phyloP scores from a whole-genome alignment of 1,140 invertebrate species.

The Campoletis sonorensis region DNA sequence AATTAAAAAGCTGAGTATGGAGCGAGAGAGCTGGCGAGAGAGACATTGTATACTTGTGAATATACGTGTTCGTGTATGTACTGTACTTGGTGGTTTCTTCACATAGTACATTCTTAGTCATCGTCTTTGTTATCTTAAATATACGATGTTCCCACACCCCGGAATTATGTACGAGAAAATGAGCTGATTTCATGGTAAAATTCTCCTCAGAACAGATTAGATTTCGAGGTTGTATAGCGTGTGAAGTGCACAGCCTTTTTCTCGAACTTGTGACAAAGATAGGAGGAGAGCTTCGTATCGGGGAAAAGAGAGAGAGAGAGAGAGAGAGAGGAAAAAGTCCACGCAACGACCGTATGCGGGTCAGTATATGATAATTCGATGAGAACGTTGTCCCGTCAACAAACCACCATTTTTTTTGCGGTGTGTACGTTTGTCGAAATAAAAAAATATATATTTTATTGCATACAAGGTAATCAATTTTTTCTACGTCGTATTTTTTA shows the following conservation, averaged over 20 bases:
- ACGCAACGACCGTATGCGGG: too few relatives aligned
- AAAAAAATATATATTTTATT: too few relatives aligned
- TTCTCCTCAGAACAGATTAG: constrained; percentile 17
- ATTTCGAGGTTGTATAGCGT: constrained; percentile 9
- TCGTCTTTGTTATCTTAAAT: constrained; percentile 30
- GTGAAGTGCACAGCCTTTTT: background rate
- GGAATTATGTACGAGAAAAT: constrained; percentile 18
- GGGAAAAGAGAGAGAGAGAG: too few relatives aligned
- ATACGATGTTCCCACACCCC: constrained; percentile 28
- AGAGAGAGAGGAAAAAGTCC: too few relatives aligned
- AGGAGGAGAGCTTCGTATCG: too few relatives aligned
- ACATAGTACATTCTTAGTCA: constrained; percentile 7
- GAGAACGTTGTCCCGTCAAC: too few relatives aligned
- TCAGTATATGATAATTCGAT: too few relatives aligned
- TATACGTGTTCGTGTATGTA: background rate
- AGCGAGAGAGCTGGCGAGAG: background rate
- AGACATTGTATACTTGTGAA: background rate
- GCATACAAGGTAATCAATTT: too few relatives aligned
- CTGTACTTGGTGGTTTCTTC: too few relatives aligned
- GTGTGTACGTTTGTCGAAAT: too few relatives aligned
- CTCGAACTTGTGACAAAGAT: too few relatives aligned
- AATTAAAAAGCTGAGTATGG: background rate
- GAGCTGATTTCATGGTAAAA: constrained; percentile 35
- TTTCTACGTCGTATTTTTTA: background rate
- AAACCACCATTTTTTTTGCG: too few relatives aligned